Percentiles rank a stretch among this genome's conserved stretches.
phyloP scores from a whole-genome alignment of 92 coral and sea anemone species.

The Parazoanthus atlanticus region DNA sequence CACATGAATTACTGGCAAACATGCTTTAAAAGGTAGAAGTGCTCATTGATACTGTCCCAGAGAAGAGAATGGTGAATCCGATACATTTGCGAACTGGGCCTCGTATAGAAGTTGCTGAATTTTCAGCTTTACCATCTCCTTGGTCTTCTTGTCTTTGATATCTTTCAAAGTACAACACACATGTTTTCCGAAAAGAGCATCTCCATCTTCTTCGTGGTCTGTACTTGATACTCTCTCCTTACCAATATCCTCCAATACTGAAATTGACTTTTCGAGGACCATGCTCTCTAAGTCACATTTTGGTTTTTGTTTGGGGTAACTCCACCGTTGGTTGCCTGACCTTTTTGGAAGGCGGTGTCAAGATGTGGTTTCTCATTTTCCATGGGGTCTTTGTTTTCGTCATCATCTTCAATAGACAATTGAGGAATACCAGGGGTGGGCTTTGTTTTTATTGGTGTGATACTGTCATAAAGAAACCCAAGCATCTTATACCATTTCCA shows the following conservation, averaged over 20 bases:
- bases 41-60: slow-evolving; percentile 12
- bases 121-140: slow-evolving; percentile 61
- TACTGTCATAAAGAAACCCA: slow-evolving; percentile 52
- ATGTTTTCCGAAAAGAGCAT: slow-evolving; percentile 63
- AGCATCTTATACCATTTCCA: slow-evolving; percentile 58
- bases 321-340: not conserved
- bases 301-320: slow-evolving; percentile 13
- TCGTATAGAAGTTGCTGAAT: slow-evolving; percentile 67
- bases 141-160: slow-evolving; percentile 50
- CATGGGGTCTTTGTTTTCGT: not conserved
- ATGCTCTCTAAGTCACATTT: slow-evolving; percentile 38
- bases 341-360: slow-evolving; percentile 10
- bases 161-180: slow-evolving; percentile 66
- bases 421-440: slow-evolving; percentile 61
- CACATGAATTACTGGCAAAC: too few species aligned
- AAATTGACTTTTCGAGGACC: slow-evolving; percentile 49
- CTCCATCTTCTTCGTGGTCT: slow-evolving; percentile 50
- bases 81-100: slow-evolving; percentile 57
- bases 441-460: slow-evolving; percentile 53
- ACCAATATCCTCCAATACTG: slow-evolving; percentile 49
- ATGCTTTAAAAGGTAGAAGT: not conserved
- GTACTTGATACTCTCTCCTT: slow-evolving; percentile 32
- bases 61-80: slow-evolving; percentile 40
- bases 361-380: not conserved
- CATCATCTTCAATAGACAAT: not conserved